Percentiles rank a stretch among this genome's conserved stretches.
These are phyloP conservation scores for Calameuta pallipes DNA, from an alignment of 2,888 invertebrate genomes.

Conservation along the genomic window DNA sequence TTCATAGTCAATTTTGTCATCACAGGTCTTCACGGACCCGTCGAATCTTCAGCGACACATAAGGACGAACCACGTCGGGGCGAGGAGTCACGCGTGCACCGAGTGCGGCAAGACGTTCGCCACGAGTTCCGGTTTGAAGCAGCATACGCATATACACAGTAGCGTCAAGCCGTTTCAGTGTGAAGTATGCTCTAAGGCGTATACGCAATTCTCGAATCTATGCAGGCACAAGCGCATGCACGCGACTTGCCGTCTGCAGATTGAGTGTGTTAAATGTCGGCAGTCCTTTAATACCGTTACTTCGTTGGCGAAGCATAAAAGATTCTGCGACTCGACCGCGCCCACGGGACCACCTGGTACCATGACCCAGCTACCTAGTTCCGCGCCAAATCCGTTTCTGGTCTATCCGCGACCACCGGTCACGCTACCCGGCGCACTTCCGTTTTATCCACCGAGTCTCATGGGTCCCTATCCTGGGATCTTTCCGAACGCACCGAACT, in stretches of 20 bases:
- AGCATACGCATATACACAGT: constrained; percentile 99
- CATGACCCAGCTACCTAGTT: constrained; percentile 56
- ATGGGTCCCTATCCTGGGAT: constrained; percentile 73
- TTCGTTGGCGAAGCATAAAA: constrained; percentile 93
- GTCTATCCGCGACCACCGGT: constrained; percentile 76
- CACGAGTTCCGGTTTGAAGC: constrained; percentile 97
- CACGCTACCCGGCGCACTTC: constrained; percentile 66
- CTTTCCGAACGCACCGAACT: constrained; percentile 70
- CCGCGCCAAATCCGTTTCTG: constrained; percentile 71
- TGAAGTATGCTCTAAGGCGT: constrained; percentile 96
- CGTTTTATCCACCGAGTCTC: constrained; percentile 74
- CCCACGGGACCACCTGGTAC: constrained; percentile 57
- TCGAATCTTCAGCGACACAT: constrained; percentile 97
- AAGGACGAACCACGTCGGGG: constrained; percentile 94
- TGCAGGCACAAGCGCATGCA: constrained; percentile 99
- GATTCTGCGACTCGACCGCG: constrained; percentile 91
- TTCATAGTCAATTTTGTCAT: constrained; percentile 64
- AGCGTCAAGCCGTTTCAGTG: constrained; percentile 98
- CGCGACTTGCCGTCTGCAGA: constrained; percentile 91
- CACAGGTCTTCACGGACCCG: constrained; percentile 94
- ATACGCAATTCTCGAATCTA: constrained; percentile 99
- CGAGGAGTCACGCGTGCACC: constrained; percentile 95
- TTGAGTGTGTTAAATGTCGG: constrained; percentile 94
- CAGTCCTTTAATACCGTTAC: constrained; percentile 93
- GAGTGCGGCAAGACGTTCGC: constrained; percentile 99